phyloP scores from a whole-genome alignment of 2,113 vertebrate genomes.

The Gulo gulo region DNA sequence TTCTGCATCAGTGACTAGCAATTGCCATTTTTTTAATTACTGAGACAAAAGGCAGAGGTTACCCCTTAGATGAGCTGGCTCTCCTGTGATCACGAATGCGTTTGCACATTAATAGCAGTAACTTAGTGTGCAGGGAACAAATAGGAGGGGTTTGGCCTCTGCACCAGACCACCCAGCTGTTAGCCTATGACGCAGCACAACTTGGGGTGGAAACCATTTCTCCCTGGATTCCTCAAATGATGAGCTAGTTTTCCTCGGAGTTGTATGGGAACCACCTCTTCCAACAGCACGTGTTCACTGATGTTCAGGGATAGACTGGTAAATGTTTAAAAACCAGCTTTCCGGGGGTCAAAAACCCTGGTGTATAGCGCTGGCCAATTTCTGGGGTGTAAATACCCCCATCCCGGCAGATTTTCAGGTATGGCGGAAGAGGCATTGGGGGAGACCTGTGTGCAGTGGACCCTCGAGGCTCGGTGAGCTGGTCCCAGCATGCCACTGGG shows the following conservation, averaged over 20 bases:
- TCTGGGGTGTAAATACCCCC: neutral
- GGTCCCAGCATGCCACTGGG: neutral
- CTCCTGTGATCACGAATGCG: neutral
- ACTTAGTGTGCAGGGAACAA: neutral
- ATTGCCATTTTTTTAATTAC: constrained; percentile 65
- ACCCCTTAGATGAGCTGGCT: neutral
- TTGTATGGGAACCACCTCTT: neutral
- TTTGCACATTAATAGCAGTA: neutral
- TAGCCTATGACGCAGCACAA: neutral
- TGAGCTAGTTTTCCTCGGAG: neutral
- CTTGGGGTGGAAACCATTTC: neutral
- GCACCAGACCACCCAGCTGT: neutral
- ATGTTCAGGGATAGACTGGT: neutral
- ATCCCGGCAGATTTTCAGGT: neutral
- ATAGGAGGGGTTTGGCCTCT: neutral
- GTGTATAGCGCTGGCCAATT: neutral
- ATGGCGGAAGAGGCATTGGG: neutral
- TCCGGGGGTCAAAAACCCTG: neutral
- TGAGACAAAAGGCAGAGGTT: neutral
- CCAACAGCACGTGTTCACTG: neutral
- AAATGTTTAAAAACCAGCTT: neutral
- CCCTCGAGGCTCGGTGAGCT: neutral
- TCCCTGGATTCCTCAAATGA: neutral
- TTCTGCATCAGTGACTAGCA: constrained; percentile 43
- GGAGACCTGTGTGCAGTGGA: neutral